Evolutionary conservation across 2,113 vertebrate species (phyloP).

Genomic region (Telmatochromis brichardi): DNA sequence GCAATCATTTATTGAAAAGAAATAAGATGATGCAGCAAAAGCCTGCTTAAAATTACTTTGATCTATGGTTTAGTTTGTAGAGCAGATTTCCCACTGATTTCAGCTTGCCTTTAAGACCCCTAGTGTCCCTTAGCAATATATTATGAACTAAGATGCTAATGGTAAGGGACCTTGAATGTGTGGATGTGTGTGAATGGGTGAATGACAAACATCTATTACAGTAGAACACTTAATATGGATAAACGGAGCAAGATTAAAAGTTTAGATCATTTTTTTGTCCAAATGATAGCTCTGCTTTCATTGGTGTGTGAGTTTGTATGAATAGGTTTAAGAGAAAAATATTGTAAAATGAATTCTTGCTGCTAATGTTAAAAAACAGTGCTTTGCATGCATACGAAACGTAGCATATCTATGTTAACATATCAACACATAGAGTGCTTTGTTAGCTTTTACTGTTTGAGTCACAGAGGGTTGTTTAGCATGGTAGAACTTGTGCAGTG

Average conservation of each 20-base stretch:
- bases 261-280: background rate
- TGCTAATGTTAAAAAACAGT: background rate
- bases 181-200: background rate
- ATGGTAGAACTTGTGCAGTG: background rate
- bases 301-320: background rate
- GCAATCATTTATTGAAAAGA: background rate
- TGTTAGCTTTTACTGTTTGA: background rate
- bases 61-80: background rate
- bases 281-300: background rate
- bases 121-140: background rate
- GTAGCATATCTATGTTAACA: background rate
- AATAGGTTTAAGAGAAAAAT: background rate
- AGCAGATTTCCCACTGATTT: background rate
- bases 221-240: background rate
- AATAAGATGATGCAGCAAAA: background rate
- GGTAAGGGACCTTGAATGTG: rapidly evolving
- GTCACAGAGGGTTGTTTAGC: background rate
- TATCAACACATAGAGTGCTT: rapidly evolving
- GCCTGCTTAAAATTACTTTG: background rate
- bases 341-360: background rate
- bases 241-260: background rate
- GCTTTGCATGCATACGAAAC: rapidly evolving
- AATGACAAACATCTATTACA: background rate
- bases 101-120: background rate
- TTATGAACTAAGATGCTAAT: background rate